phyloP scores from a whole-genome alignment of 2,113 vertebrate genomes.

The Phrynocephalus versicolor region DNA sequence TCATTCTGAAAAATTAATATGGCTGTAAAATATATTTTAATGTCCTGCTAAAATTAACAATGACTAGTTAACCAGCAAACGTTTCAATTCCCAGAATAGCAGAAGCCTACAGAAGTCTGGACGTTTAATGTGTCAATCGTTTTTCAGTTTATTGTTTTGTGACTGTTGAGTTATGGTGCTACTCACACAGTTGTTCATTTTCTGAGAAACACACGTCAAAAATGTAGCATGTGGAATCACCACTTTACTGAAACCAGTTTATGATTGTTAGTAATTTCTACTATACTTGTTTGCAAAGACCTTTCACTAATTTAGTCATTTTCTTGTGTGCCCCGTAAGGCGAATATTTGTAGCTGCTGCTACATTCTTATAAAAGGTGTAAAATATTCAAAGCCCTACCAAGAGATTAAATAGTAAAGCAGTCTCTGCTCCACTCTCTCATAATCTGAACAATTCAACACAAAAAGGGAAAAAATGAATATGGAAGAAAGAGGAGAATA shows the following conservation, averaged over 20 bases:
- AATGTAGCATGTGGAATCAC: not conserved
- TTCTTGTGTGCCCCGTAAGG: not conserved
- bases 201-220: not conserved
- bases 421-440: not conserved
- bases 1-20: conserved; percentile 43
- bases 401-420: not conserved
- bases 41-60: conserved; percentile 45
- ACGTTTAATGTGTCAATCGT: not conserved
- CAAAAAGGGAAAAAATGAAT: not conserved
- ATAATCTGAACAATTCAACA: not conserved
- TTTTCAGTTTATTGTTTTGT: not conserved
- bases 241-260: not conserved
- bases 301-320: not conserved
- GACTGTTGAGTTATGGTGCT: conserved; percentile 14
- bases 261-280: not conserved
- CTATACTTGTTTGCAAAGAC: not conserved
- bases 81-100: conserved; percentile 38
- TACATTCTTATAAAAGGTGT: not conserved
- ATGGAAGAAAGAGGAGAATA: not conserved
- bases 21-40: conserved; percentile 38
- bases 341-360: too few relatives aligned
- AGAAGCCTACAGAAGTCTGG: conserved; percentile 42
- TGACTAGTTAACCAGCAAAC: conserved; percentile 37
- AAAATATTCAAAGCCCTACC: not conserved
- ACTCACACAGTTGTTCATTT: conserved; percentile 18